Conservation (phyloP, 2,888 invertebrate species). For the Timema podura region DNA sequence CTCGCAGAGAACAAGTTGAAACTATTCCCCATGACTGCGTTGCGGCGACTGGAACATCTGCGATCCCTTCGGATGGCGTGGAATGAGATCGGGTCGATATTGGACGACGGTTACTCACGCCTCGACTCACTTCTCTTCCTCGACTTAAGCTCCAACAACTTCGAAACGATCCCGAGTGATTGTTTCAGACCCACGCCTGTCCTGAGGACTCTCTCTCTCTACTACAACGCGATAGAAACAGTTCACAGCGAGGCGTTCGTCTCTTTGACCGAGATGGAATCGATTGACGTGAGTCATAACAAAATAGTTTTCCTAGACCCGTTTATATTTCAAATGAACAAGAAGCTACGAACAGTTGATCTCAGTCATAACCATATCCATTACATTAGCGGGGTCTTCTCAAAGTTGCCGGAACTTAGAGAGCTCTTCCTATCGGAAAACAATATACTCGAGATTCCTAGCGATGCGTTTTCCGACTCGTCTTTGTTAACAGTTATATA, state of each 20-base stretch:
- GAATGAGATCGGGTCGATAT: slow-evolving; percentile 60
- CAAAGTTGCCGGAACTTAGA: slow-evolving; percentile 69
- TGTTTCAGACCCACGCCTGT: slow-evolving; percentile 78
- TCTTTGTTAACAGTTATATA: slow-evolving; percentile 74
- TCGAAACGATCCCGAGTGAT: slow-evolving; percentile 68
- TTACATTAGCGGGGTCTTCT: slow-evolving; percentile 76
- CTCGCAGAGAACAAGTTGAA: slow-evolving; percentile 85
- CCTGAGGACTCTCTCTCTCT: slow-evolving; percentile 73
- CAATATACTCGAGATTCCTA: slow-evolving; percentile 78
- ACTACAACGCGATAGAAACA: slow-evolving; percentile 75
- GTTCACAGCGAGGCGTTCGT: slow-evolving; percentile 75
- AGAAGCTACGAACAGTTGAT: slow-evolving; percentile 75
- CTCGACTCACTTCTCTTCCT: slow-evolving; percentile 69
- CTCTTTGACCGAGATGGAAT: slow-evolving; percentile 69
- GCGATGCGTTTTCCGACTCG: slow-evolving; percentile 75
- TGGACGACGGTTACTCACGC: slow-evolving; percentile 66
- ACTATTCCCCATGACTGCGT: slow-evolving; percentile 73
- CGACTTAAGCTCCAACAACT: slow-evolving; percentile 82
- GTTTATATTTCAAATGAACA: slow-evolving; percentile 51
- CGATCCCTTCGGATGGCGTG: slow-evolving; percentile 60
- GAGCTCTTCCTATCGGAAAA: slow-evolving; percentile 86
- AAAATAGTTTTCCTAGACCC: slow-evolving; percentile 69
- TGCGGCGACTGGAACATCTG: slow-evolving; percentile 68
- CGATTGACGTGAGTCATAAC: slow-evolving; percentile 83
- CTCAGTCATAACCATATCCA: slow-evolving; percentile 87